Evolutionary conservation across 1,140 invertebrate species (phyloP).

Genomic region (Zaprionus camerounensis): DNA sequence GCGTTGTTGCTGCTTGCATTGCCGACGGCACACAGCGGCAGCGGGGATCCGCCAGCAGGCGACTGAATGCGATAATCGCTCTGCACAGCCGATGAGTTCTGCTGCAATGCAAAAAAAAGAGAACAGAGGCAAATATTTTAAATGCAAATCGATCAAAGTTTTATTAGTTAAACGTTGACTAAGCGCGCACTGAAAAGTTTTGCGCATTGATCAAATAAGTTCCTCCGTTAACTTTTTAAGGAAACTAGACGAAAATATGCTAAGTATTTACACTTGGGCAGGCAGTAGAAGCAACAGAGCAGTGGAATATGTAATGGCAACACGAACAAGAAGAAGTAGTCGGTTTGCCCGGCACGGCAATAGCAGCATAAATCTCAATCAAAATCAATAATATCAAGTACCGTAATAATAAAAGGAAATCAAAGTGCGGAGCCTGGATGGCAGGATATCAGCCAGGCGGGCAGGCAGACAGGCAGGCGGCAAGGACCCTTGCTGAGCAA

Average conservation of each 20-base stretch:
- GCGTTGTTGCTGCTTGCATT: conserved; percentile 66
- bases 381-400: conserved; percentile 83
- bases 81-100: conserved; percentile 85
- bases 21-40: conserved; percentile 75
- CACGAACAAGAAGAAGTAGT: conserved; percentile 11
- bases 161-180: conserved; percentile 62
- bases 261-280: conserved; percentile 54
- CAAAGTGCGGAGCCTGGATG: conserved; percentile 24
- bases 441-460: conserved; percentile 21
- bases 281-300: conserved; percentile 7
- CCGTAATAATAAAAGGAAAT: conserved; percentile 75
- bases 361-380: conserved; percentile 76
- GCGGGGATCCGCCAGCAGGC: conserved; percentile 80
- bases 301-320: conserved; percentile 30
- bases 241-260: conserved; percentile 57
- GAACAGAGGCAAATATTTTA: conserved; percentile 25
- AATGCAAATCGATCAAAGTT: conserved; percentile 56
- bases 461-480: conserved; percentile 19
- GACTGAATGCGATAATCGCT: conserved; percentile 83
- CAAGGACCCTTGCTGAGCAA: conserved; percentile 25
- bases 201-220: conserved; percentile 64
- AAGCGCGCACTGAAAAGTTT: conserved; percentile 53
- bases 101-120: conserved; percentile 66
- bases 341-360: neutral
- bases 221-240: conserved; percentile 21